These are phyloP conservation scores for Beroe ovata DNA, from an alignment of 37 sponge, comb jelly and placozoan genomes.

Conservation along the genomic window DNA sequence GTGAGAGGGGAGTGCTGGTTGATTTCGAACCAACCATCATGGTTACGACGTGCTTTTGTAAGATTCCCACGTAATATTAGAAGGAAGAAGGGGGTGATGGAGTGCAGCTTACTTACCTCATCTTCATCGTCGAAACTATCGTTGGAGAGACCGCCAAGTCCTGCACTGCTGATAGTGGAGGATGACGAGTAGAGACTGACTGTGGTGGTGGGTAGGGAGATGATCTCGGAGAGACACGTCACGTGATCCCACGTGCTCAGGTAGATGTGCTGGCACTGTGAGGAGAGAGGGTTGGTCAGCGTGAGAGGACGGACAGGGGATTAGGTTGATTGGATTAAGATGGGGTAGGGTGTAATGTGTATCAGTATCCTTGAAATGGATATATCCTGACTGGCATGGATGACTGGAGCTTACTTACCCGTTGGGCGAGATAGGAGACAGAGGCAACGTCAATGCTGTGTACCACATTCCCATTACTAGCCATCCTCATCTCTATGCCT, in stretches of 20 bases:
- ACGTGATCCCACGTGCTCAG: conserved; percentile 2
- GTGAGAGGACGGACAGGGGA: too few species aligned
- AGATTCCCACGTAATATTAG: too few species aligned
- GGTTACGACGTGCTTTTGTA: too few species aligned
- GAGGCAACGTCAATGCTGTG: conserved; percentile 44
- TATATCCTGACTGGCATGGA: too few species aligned
- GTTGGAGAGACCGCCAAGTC: conserved; percentile 7
- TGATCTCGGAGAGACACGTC: not conserved
- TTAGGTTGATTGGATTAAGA: too few species aligned
- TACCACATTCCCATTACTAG: conserved; percentile 48
- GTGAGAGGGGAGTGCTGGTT: too few species aligned
- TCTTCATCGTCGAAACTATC: conserved; percentile 8
- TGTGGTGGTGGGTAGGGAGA: conserved; percentile 21
- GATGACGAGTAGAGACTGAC: not conserved
- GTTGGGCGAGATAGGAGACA: conserved; percentile 4
- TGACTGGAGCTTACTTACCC: conserved; percentile 34
- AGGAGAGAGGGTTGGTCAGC: not conserved
- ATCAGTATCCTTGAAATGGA: too few species aligned
- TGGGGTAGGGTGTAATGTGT: too few species aligned
- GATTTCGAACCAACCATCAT: too few species aligned
- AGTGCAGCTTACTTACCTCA: not conserved
- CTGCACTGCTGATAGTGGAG: conserved; percentile 46
- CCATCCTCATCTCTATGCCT: conserved; percentile 52
- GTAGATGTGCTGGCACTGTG: conserved; percentile 34
- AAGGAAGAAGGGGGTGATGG: not conserved